A percentile compares a stretch with the other conserved stretches of the same genome.
phyloP scores from a whole-genome alignment of 2,888 invertebrate genomes.

The Trisateles emortualis region DNA sequence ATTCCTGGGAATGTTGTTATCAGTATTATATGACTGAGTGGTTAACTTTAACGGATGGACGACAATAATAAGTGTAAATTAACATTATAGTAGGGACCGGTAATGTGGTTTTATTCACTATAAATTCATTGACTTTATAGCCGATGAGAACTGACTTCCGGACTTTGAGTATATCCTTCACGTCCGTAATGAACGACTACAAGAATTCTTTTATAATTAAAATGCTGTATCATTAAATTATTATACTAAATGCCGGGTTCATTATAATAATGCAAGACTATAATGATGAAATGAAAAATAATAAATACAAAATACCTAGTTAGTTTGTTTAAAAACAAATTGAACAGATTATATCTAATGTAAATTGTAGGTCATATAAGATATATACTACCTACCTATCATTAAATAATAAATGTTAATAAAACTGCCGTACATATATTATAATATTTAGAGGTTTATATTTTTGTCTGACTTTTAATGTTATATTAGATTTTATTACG shows the following conservation, averaged over 20 bases:
- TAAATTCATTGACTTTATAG: slow-evolving; percentile 22
- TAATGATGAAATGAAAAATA: slow-evolving; percentile 1
- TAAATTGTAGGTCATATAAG: slow-evolving; percentile 13
- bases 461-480: background rate
- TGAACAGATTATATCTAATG: slow-evolving; percentile 21
- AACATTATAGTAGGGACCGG: slow-evolving; percentile 24
- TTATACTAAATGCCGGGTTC: background rate
- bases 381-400: slow-evolving; percentile 6
- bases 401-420: slow-evolving; percentile 4
- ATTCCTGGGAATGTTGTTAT: slow-evolving; percentile 51
- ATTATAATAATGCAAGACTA: background rate
- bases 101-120: slow-evolving; percentile 19
- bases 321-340: slow-evolving; percentile 16
- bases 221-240: background rate
- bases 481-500: slow-evolving; percentile 13
- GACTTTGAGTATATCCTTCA: slow-evolving; percentile 3
- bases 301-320: slow-evolving; percentile 22
- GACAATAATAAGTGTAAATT: slow-evolving; percentile 34
- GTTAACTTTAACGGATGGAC: slow-evolving; percentile 30
- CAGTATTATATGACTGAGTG: slow-evolving; percentile 38
- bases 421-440: background rate
- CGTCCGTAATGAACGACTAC: background rate
- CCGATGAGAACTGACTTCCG: slow-evolving; percentile 11
- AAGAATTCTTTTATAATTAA: background rate
- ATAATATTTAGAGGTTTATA: background rate